Evolutionary conservation across 2,888 invertebrate species (phyloP).

Genomic region (Quadriops clusia): DNA sequence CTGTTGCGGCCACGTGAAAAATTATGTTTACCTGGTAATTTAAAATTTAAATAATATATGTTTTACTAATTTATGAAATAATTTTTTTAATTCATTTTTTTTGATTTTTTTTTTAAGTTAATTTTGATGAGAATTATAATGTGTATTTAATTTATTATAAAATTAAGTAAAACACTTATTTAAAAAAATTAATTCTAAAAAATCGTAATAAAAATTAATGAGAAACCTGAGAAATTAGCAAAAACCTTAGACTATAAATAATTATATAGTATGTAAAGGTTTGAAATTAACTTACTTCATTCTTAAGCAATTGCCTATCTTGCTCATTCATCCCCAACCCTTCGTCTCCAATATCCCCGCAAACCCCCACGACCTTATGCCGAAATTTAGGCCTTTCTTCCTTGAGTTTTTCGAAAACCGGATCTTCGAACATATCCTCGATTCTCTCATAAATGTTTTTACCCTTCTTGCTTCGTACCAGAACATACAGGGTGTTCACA

Average conservation of each 20-base stretch:
- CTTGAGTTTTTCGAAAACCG: conserved; percentile 8
- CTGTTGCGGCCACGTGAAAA: conserved; percentile 44
- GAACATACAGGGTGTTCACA: conserved; percentile 24
- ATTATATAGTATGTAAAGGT: too few species aligned
- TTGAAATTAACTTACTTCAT: conserved; percentile 40
- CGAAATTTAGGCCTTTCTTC: conserved; percentile 6
- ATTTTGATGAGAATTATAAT: too few species aligned
- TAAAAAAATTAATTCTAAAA: too few species aligned
- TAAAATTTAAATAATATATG: too few species aligned
- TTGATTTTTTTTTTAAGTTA: too few species aligned
- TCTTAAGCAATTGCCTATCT: conserved; percentile 41
- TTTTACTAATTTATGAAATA: too few species aligned
- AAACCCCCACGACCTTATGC: conserved; percentile 16
- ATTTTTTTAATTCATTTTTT: too few species aligned
- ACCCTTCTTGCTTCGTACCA: conserved; percentile 26
- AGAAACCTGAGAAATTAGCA: background rate
- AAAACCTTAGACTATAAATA: too few species aligned
- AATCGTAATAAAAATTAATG: too few species aligned
- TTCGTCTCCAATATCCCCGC: conserved; percentile 49
- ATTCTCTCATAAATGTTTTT: conserved; percentile 18
- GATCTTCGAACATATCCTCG: conserved; percentile 19
- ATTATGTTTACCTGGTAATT: too few species aligned
- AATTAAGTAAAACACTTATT: too few species aligned
- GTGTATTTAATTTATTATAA: too few species aligned
- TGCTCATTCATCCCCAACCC: conserved; percentile 46